Evolutionary conservation across 2,888 invertebrate genomes (phyloP), one percentile per base, ranked within the genome.

Genomic region (Bellardia pandia): DNA sequence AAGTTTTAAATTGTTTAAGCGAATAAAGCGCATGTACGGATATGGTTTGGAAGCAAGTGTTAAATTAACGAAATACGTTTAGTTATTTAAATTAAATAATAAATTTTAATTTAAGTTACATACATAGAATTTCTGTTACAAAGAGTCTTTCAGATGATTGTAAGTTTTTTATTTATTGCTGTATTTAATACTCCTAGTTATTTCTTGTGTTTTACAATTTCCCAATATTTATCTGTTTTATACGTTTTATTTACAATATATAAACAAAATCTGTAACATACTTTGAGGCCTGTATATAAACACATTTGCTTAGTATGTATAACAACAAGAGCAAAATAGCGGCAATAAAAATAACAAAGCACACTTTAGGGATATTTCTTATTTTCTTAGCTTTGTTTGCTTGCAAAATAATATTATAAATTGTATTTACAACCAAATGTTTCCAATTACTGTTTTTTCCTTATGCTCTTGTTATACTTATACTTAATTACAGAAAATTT

Each of bases 11-110:
- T 64, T 71, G 14, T 23, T 51, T 7, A 13, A 2, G 13, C 40
- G n/a, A 2, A 40, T 14, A 82, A 42, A 58, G 76, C 76, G 82
- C 82, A 83, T 76, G 82, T 23, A 69, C 82, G 82, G 82, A 83
- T 71, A 51, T 56, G 23, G 56, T n/a, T 66, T 37, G 42, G 9
- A n/a, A 37, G 56, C 30, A 33, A 64, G 33, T 8, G 11, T 68
- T n/a, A 42, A 42, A 56, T 76, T 40, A 40, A 9, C 51, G n/a
- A 37, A 53, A 69, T 9, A 51, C 37, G 23, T 0, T 8, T 33
- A 51, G n/a, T n/a, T 69, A 33, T 51, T 53, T 51, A 33, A 51
- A 69, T 37, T 30, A 58, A 33, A 13, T 6, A 71, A 40, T 51
- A 51, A 6, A 51, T 51, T 51, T 51, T 51, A 14, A 51, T 51